A percentile compares a stretch with the other conserved stretches of the same genome.
Conservation (phyloP, 37 sponge, comb jelly and placozoan genomes). For the Geodia barretti region DNA sequence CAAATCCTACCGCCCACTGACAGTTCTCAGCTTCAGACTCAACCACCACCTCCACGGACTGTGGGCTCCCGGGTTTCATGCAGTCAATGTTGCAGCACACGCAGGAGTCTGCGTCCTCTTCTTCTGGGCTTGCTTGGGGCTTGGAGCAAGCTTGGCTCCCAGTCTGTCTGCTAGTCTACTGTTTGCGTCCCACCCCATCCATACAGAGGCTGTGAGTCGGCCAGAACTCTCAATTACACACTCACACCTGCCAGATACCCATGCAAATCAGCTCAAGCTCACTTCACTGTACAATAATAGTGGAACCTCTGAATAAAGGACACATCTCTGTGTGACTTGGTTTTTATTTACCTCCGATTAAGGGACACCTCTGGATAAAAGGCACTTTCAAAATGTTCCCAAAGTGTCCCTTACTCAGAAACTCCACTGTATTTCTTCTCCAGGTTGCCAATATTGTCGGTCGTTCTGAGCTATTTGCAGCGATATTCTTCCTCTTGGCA, state of each 20-base stretch:
- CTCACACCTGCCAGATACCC: too few relatives aligned
- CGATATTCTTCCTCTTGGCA: constrained; percentile 78
- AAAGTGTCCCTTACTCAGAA: too few relatives aligned
- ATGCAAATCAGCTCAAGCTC: too few relatives aligned
- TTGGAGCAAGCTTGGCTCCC: not conserved
- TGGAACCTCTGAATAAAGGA: too few relatives aligned
- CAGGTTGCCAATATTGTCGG: constrained; percentile 89
- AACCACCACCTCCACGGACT: constrained; percentile 73
- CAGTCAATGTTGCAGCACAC: constrained; percentile 73
- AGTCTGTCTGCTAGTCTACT: constrained; percentile 51
- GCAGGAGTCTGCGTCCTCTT: constrained; percentile 59
- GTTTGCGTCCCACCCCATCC: constrained; percentile 90
- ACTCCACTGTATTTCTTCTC: not conserved
- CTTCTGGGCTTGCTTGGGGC: constrained; percentile 2
- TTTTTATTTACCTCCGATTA: not conserved
- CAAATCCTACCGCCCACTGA: constrained; percentile 90
- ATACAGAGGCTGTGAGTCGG: constrained; percentile 89
- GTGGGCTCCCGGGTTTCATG: constrained; percentile 74
- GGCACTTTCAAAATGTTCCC: too few relatives aligned
- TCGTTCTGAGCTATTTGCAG: constrained; percentile 78
- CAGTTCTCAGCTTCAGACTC: constrained; percentile 65
- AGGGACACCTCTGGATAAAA: too few relatives aligned
- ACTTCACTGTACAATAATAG: too few relatives aligned
- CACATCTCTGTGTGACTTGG: not conserved
- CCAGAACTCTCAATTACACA: not conserved